Evolutionary conservation across 1,140 invertebrate genomes (phyloP).

Genomic region (silkworm (Bombyx mori)): DNA sequence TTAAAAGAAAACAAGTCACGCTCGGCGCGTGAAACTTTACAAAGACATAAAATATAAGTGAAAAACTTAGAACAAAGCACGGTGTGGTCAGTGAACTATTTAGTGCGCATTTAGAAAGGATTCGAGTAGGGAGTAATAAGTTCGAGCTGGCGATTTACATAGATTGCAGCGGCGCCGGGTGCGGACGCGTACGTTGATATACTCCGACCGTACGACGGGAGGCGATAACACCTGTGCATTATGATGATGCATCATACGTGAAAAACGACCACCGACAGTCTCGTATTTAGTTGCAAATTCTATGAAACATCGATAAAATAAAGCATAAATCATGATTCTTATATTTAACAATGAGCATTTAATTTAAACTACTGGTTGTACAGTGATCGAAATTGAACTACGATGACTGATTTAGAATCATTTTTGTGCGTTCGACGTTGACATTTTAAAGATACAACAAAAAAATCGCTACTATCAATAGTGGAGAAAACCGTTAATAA

Average conservation of each 20-base stretch:
- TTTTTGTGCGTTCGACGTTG: too few species aligned
- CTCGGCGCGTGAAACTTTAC: too few species aligned
- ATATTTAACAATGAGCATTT: too few species aligned
- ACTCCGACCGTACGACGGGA: constrained; percentile 13
- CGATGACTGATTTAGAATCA: too few species aligned
- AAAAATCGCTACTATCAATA: background rate
- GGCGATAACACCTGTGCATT: constrained; percentile 30
- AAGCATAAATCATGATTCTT: too few species aligned
- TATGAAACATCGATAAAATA: too few species aligned
- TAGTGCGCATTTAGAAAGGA: constrained; percentile 68
- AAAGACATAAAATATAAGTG: constrained; percentile 19
- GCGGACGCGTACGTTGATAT: constrained; percentile 47
- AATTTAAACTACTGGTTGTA: background rate
- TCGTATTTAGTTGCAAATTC: background rate
- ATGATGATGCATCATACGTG: constrained; percentile 14
- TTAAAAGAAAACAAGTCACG: too few species aligned
- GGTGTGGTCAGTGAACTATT: constrained; percentile 46
- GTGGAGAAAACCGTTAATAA: background rate
- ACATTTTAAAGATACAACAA: background rate
- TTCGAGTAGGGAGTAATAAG: constrained; percentile 67
- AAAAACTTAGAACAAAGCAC: constrained; percentile 56
- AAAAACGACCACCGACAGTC: background rate
- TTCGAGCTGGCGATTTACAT: constrained; percentile 63
- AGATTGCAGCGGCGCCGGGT: constrained; percentile 44
- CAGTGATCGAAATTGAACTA: too few species aligned